A percentile compares a stretch with the other conserved stretches of the same genome.
phyloP scores from a whole-genome alignment of 2,797 vertebrate genomes.

The Apogon talboti region DNA sequence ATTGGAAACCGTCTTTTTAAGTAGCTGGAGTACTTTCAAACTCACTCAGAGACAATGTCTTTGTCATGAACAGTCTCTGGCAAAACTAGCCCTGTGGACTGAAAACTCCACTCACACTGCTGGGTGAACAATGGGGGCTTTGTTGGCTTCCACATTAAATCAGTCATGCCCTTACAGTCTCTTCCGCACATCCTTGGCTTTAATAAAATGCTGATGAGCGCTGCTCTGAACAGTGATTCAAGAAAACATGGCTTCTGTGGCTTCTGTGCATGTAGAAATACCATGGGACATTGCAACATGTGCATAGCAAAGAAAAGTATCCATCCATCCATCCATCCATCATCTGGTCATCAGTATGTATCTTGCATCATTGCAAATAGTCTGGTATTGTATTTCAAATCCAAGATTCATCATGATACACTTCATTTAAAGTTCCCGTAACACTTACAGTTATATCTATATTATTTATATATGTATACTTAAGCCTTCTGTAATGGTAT shows the following conservation, averaged over 20 bases:
- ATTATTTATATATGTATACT: too few species aligned
- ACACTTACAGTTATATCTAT: too few species aligned
- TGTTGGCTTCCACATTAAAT: constrained; percentile 73
- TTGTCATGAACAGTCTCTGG: constrained; percentile 57
- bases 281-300: constrained; percentile 17
- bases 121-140: constrained; percentile 74
- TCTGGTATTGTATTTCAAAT: constrained; percentile 56
- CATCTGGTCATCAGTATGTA: constrained; percentile 50
- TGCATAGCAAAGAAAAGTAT: constrained; percentile 24
- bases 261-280: constrained; percentile 11
- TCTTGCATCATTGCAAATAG: constrained; percentile 37
- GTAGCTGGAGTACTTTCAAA: constrained; percentile 36
- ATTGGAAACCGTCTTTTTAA: constrained; percentile 47
- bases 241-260: constrained; percentile 23
- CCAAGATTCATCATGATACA: constrained; percentile 60
- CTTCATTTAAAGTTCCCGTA: constrained; percentile 27
- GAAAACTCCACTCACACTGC: constrained; percentile 42
- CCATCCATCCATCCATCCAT: constrained; percentile 44
- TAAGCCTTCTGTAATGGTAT: too few species aligned
- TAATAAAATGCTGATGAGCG: constrained; percentile 24
- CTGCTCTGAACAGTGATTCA: constrained; percentile 10
- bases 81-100: constrained; percentile 51
- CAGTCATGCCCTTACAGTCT: constrained; percentile 55
- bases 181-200: constrained; percentile 48
- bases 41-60: constrained; percentile 46